Percentiles rank a stretch among this genome's conserved stretches.
Evolutionary conservation across 1,140 invertebrate genomes (phyloP).

Genomic region (Brachionus koreanus): DNA sequence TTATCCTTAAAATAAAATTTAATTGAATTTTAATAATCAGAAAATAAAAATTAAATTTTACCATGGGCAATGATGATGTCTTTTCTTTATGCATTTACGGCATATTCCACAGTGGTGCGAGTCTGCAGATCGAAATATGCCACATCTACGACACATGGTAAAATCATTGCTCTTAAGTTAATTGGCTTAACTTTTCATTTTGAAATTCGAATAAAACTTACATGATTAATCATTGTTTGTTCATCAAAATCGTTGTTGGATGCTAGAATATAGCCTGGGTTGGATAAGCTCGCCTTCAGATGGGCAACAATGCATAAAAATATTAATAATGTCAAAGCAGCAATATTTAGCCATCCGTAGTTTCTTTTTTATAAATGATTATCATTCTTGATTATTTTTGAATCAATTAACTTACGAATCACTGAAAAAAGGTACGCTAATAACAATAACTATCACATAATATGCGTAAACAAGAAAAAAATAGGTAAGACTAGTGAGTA

Average conservation of each 20-base stretch:
- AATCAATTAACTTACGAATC: background rate
- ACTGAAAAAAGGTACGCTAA: background rate
- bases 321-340: background rate
- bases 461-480: conserved; percentile 21
- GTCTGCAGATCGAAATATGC: background rate
- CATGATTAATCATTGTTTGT: background rate
- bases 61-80: conserved; percentile 33
- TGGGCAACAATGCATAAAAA: conserved; percentile 19
- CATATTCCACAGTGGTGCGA: conserved; percentile 14
- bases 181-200: background rate
- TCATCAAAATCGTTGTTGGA: background rate
- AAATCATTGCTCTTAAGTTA: background rate
- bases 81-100: conserved; percentile 16
- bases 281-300: conserved; percentile 28
- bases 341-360: background rate
- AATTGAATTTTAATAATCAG: background rate
- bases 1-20: background rate
- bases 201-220: background rate
- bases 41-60: background rate
- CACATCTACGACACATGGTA: background rate
- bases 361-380: background rate
- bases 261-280: background rate
- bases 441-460: background rate
- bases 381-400: background rate
- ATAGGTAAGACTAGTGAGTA: background rate